Evolutionary conservation across 2,797 vertebrate species (phyloP).

Genomic region (Streptopelia turtur): DNA sequence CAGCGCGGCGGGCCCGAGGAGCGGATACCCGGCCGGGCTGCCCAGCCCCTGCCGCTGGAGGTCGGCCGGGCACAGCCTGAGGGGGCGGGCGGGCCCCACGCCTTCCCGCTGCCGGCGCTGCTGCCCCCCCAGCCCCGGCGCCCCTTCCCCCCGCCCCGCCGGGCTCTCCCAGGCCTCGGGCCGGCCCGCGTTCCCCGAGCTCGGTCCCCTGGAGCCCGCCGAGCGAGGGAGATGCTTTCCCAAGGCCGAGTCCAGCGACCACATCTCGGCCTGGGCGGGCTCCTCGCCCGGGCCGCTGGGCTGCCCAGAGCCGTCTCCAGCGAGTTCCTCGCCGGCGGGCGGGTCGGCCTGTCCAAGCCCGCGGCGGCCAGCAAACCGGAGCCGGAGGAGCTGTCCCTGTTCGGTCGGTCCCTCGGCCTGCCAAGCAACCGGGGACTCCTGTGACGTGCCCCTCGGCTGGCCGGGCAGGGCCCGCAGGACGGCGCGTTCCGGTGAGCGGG

Average conservation of each 20-base stretch:
- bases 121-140: no score
- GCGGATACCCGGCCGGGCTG: neutral
- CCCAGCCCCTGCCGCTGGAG: constrained; percentile 55
- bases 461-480: constrained; percentile 32
- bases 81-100: neutral
- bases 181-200: constrained; percentile 11
- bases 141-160: constrained; percentile 9
- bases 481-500: constrained; percentile 74
- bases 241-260: constrained; percentile 63
- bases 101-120: constrained; percentile 67
- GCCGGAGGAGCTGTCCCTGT: neutral
- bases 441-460: constrained; percentile 3
- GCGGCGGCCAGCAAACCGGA: neutral
- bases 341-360: neutral
- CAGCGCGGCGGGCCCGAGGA: constrained; percentile 51
- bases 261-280: constrained; percentile 1
- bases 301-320: constrained; percentile 67
- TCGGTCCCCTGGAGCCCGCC: neutral
- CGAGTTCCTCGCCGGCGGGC: constrained; percentile 28
- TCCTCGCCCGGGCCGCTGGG: neutral
- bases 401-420: neutral
- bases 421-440: neutral
- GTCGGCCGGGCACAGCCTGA: constrained; percentile 46
- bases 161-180: constrained; percentile 39
- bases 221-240: constrained; percentile 48